These are phyloP conservation scores for Canis aureus DNA, from an alignment of 2,113 vertebrate species.

Conservation along the genomic window DNA sequence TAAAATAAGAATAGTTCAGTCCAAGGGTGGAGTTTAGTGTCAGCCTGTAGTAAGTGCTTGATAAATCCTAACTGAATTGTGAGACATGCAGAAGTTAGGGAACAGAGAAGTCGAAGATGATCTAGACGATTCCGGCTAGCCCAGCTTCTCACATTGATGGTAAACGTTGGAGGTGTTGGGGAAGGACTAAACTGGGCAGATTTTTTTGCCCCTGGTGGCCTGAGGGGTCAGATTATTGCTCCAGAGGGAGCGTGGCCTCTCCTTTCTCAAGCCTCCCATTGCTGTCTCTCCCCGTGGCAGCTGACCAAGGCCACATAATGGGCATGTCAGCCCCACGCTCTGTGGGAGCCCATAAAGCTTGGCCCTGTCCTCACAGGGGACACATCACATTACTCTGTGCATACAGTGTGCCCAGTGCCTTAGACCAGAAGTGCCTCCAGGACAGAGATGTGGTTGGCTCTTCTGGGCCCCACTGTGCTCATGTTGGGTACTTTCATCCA, in stretches of 20 bases:
- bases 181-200: neutral
- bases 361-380: neutral
- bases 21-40: neutral
- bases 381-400: no score
- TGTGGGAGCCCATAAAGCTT: neutral
- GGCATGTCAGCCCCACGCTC: neutral
- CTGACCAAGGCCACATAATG: accelerated
- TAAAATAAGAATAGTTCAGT: neutral
- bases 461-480: neutral
- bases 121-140: neutral
- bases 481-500: neutral
- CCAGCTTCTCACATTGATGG: neutral
- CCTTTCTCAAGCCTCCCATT: neutral
- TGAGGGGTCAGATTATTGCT: neutral
- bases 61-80: neutral
- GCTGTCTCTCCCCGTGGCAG: neutral
- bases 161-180: neutral
- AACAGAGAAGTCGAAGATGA: neutral
- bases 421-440: neutral
- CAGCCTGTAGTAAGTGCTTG: neutral
- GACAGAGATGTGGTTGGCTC: neutral
- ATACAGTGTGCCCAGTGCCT: accelerated
- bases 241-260: neutral
- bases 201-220: neutral
- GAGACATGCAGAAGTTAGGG: neutral